Conservation (phyloP, 1,140 invertebrate genomes). For the Lanistes nyassanus region DNA sequence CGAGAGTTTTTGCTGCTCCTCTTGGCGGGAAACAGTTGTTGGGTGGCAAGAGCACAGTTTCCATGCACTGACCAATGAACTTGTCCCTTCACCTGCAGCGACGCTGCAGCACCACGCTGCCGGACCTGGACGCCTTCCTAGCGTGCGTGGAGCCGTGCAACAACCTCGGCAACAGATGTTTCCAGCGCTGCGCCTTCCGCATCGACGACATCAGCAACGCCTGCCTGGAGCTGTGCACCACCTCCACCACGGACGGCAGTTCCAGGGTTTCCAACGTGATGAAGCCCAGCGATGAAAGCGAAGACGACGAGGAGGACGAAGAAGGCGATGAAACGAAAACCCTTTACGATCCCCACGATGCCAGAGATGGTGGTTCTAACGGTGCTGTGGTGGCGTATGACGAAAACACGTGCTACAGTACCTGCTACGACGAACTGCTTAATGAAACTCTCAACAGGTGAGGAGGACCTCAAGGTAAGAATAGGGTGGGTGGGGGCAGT, state of each 20-base stretch:
- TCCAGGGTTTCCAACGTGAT: not conserved
- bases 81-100: too few relatives aligned
- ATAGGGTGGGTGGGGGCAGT: constrained; percentile 10
- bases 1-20: too few relatives aligned
- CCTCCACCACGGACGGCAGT: too few relatives aligned
- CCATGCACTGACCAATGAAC: too few relatives aligned
- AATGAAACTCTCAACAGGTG: constrained; percentile 11
- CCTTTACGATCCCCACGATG: too few relatives aligned
- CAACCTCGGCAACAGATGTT: constrained; percentile 15
- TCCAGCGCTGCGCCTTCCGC: constrained; percentile 19
- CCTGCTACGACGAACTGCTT: constrained; percentile 1
- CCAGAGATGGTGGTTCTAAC: too few relatives aligned
- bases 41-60: too few relatives aligned
- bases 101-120: not conserved
- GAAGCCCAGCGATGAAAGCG: not conserved
- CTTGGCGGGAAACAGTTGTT: too few relatives aligned
- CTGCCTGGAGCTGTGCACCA: not conserved
- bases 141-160: constrained; percentile 5
- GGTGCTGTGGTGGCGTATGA: too few relatives aligned
- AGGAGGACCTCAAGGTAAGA: not conserved
- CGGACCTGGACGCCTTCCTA: not conserved
- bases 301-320: not conserved
- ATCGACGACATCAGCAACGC: constrained; percentile 2
- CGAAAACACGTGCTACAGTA: constrained; percentile 5
- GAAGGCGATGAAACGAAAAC: not conserved